A percentile compares a stretch with the other conserved stretches of the same genome.
Conservation (phyloP, 1,140 invertebrate genomes). For the Sycophila sp. region DNA sequence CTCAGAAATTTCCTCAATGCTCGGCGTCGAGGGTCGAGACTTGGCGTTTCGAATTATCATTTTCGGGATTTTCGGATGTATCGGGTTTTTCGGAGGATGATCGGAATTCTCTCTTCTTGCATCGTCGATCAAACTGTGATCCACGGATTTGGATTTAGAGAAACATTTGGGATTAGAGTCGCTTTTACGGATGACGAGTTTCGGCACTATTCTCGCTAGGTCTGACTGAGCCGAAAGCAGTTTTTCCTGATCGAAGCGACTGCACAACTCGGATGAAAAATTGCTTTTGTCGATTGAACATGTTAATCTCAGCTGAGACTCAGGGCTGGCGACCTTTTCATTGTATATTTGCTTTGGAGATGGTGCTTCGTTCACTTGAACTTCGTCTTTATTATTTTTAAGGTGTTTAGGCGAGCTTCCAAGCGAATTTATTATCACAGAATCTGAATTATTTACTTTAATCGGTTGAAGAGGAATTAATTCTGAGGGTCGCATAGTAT, state of each 20-base stretch:
- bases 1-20: constrained; percentile 50
- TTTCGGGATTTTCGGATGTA: constrained; percentile 60
- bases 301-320: constrained; percentile 7
- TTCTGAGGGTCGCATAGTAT: too few species aligned
- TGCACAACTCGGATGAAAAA: constrained; percentile 21
- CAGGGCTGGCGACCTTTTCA: background rate
- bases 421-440: too few species aligned
- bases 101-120: background rate
- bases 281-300: constrained; percentile 33
- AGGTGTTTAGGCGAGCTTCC: too few species aligned
- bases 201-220: constrained; percentile 50
- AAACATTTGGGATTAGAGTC: constrained; percentile 45
- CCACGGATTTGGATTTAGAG: constrained; percentile 38
- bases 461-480: too few species aligned
- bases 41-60: constrained; percentile 62
- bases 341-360: too few species aligned
- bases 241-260: constrained; percentile 35
- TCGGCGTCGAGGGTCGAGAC: constrained; percentile 59
- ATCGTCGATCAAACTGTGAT: constrained; percentile 19
- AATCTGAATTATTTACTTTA: too few species aligned
- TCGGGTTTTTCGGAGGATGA: background rate
- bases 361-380: too few species aligned
- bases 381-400: too few species aligned
- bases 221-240: background rate
- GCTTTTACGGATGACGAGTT: constrained; percentile 57